Percentiles rank a stretch among this genome's conserved stretches.
Evolutionary conservation across 2,113 vertebrate genomes (phyloP).

Genomic region (Tetraodon nigroviridis): DNA sequence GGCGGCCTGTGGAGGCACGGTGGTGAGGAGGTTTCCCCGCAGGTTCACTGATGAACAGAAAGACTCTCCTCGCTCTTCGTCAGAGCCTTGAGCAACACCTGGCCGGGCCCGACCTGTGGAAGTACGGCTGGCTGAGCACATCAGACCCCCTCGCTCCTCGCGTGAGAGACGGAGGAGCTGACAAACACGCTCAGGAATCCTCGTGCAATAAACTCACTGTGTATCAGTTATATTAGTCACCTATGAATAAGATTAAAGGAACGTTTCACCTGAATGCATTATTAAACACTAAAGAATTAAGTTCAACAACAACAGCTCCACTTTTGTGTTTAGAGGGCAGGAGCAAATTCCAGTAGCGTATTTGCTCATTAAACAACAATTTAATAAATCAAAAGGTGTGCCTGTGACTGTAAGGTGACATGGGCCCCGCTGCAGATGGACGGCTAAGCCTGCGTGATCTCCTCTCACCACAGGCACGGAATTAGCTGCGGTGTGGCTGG

Average conservation of each 20-base stretch:
- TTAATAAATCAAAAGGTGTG: too few species aligned
- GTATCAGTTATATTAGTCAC: not conserved
- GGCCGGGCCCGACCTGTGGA: constrained; percentile 48
- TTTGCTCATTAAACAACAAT: not conserved
- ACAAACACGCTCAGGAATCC: constrained; percentile 9
- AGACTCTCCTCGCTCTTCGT: not conserved
- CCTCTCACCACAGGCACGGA: constrained; percentile 35
- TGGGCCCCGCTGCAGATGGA: constrained; percentile 63
- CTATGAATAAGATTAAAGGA: too few species aligned
- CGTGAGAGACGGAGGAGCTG: constrained; percentile 58
- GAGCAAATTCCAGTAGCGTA: too few species aligned
- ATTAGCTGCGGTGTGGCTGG: constrained; percentile 40
- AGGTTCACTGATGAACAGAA: too few species aligned
- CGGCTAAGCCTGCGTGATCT: constrained; percentile 61
- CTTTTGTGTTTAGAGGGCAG: too few species aligned
- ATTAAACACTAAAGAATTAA: not conserved
- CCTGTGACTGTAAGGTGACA: constrained; percentile 32
- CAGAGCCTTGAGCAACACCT: constrained; percentile 31
- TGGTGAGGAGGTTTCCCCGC: too few species aligned
- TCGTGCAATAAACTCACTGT: constrained; percentile 8
- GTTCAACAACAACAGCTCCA: not conserved
- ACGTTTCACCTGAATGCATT: too few species aligned
- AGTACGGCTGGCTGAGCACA: constrained; percentile 53
- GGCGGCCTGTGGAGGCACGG: too few species aligned
- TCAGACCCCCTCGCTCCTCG: constrained; percentile 56